Percentiles rank a stretch among this genome's conserved stretches.
Conservation (phyloP, 2,113 vertebrate species). For the Pseudorhombus dupliciocellatus region DNA sequence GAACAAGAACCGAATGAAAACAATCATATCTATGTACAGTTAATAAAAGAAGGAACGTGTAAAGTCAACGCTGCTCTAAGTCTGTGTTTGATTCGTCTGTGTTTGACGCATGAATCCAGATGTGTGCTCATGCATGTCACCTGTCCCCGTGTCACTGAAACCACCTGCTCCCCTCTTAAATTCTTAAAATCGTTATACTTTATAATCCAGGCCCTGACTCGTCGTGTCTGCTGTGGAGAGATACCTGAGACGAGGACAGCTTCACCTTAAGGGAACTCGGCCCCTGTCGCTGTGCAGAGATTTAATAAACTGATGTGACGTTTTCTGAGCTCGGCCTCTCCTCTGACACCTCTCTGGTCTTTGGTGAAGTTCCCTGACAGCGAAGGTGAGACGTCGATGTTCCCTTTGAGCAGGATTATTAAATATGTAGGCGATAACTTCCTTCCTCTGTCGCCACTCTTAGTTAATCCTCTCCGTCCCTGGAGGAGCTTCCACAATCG, state of each 20-base stretch:
- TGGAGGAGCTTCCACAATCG: too few relatives aligned
- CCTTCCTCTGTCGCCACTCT: too few relatives aligned
- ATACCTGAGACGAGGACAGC: neutral
- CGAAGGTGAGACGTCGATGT: too few relatives aligned
- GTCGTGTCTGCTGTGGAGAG: slow-evolving; percentile 16
- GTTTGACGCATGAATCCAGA: too few relatives aligned
- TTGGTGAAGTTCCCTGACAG: too few relatives aligned
- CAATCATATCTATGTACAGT: slow-evolving; percentile 31
- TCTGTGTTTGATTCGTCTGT: slow-evolving; percentile 3
- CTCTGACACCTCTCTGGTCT: too few relatives aligned
- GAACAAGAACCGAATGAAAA: neutral
- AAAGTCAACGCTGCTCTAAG: neutral
- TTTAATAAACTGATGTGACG: neutral
- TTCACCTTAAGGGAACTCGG: neutral
- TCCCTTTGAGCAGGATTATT: too few relatives aligned
- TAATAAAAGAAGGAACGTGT: slow-evolving; percentile 54
- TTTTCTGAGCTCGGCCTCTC: too few relatives aligned
- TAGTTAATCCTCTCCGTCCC: too few relatives aligned
- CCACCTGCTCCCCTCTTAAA: slow-evolving; percentile 23
- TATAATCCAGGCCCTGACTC: slow-evolving; percentile 32
- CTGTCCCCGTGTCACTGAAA: slow-evolving; percentile 7
- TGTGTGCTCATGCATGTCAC: slow-evolving; percentile 26
- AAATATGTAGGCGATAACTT: too few relatives aligned
- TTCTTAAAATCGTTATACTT: slow-evolving; percentile 60
- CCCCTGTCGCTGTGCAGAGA: neutral